Evolutionary conservation across 2,113 vertebrate genomes (phyloP).

Genomic region (Mobula birostris): DNA sequence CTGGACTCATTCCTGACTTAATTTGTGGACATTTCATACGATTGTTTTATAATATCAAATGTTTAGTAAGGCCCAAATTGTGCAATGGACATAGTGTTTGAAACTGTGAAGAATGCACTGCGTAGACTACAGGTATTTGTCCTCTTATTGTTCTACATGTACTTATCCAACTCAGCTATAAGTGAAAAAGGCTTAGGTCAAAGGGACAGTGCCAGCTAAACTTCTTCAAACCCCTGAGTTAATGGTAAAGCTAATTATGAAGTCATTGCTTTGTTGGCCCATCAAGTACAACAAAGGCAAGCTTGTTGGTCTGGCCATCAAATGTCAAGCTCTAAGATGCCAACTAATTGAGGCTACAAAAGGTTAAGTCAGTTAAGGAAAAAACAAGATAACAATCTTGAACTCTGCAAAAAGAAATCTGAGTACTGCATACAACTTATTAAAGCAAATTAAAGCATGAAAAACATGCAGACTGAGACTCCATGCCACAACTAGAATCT

Average conservation of each 20-base stretch:
- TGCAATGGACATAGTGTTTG: not conserved
- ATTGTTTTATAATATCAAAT: not conserved
- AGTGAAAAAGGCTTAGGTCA: slow-evolving; percentile 16
- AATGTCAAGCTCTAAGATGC: slow-evolving; percentile 38
- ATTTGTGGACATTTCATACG: not conserved
- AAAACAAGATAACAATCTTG: slow-evolving; percentile 20
- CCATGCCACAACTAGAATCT: not conserved
- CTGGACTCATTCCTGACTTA: not conserved
- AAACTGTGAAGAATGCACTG: not conserved
- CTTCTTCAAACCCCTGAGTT: not conserved
- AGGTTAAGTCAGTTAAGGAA: slow-evolving; percentile 27
- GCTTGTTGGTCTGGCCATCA: slow-evolving; percentile 30
- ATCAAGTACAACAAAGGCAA: slow-evolving; percentile 38
- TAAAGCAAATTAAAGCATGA: slow-evolving; percentile 1
- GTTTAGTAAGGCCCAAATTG: not conserved
- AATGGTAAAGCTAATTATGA: slow-evolving; percentile 43
- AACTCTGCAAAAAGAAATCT: slow-evolving; percentile 21
- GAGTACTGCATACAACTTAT: not conserved
- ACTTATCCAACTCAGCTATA: not conserved
- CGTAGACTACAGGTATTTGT: not conserved
- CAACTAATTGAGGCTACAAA: slow-evolving; percentile 39
- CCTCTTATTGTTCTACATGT: not conserved
- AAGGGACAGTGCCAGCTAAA: not conserved
- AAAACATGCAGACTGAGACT: not conserved
- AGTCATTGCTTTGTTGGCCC: slow-evolving; percentile 37